Evolutionary conservation across 2,797 vertebrate species (phyloP).

Genomic region (Periparus ater): DNA sequence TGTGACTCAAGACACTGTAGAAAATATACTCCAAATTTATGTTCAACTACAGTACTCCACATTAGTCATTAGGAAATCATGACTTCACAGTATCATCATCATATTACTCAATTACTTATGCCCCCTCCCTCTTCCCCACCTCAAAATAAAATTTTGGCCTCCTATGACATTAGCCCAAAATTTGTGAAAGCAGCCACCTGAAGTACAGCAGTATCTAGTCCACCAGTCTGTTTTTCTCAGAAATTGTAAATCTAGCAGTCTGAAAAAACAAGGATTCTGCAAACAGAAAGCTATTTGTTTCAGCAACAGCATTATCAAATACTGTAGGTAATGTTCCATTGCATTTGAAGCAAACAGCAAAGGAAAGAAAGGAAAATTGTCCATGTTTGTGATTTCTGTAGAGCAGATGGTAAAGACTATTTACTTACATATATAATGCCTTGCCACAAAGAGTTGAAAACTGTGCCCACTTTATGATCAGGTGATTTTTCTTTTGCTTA

Average conservation of each 20-base stretch:
- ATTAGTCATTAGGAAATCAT: not conserved
- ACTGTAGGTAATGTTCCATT: not conserved
- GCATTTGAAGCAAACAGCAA: not conserved
- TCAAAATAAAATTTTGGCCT: not conserved
- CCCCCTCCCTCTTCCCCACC: not conserved
- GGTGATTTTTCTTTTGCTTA: not conserved
- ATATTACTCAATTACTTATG: not conserved
- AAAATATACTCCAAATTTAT: not conserved
- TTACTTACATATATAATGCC: not conserved
- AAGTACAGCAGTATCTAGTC: not conserved
- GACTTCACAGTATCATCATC: not conserved
- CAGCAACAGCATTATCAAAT: not conserved
- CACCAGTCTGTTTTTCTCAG: not conserved
- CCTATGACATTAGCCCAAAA: not conserved
- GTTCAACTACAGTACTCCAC: not conserved
- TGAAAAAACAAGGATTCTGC: not conserved
- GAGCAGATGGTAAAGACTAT: not conserved
- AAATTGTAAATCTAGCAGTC: not conserved
- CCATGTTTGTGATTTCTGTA: not conserved
- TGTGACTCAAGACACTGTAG: not conserved
- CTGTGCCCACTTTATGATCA: not conserved
- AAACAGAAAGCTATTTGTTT: not conserved
- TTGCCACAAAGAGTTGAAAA: not conserved
- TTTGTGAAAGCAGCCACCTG: not conserved
- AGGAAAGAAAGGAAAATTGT: not conserved